Evolutionary conservation across 1,140 invertebrate species (phyloP).

Genomic region (Penaeus japonicus): DNA sequence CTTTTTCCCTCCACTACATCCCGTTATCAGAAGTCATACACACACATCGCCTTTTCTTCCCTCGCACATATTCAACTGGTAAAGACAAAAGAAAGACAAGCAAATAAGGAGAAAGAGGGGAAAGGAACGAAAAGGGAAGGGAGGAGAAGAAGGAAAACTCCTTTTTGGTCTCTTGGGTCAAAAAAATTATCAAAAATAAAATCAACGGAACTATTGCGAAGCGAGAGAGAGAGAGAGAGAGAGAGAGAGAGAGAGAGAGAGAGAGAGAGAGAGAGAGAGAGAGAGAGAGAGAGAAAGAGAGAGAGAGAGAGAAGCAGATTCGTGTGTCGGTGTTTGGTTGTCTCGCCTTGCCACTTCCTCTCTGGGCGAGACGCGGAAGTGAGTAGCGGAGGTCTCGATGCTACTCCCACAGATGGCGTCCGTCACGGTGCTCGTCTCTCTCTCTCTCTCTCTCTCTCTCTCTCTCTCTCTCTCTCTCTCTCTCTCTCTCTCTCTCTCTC

Average conservation of each 20-base stretch:
- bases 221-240: too few relatives aligned
- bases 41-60: neutral
- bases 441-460: too few relatives aligned
- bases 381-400: slow-evolving; percentile 11
- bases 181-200: too few relatives aligned
- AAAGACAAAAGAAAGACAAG: neutral
- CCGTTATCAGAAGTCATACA: neutral
- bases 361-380: slow-evolving; percentile 14
- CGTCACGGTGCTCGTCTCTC: too few relatives aligned
- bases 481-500: too few relatives aligned
- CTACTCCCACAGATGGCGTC: neutral
- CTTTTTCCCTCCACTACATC: neutral
- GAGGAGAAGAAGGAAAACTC: neutral
- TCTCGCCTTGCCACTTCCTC: neutral
- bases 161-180: neutral
- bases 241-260: too few relatives aligned
- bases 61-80: neutral
- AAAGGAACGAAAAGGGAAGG: neutral
- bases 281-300: too few relatives aligned
- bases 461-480: too few relatives aligned
- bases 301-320: too few relatives aligned
- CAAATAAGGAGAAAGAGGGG: neutral
- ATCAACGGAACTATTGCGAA: too few relatives aligned
- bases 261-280: too few relatives aligned
- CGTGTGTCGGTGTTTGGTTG: too few relatives aligned